Percentiles rank a stretch among this genome's conserved stretches.
Conservation (phyloP, 2,888 invertebrate species). For the Candidula unifasciata region DNA sequence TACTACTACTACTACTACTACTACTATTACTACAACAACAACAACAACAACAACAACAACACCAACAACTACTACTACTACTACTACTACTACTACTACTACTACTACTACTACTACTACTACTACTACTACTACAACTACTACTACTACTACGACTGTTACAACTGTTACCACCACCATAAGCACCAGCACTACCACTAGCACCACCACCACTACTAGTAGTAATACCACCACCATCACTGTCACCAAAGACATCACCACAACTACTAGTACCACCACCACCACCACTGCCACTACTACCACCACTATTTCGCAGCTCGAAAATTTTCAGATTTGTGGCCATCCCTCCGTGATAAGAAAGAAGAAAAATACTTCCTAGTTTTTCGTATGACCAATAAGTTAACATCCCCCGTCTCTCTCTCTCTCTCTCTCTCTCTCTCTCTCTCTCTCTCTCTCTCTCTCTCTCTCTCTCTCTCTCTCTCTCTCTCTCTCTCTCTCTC, state of each 20-base stretch:
- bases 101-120: constrained; percentile 37
- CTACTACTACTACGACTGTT: constrained; percentile 32
- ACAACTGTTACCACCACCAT: constrained; percentile 34
- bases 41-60: no score
- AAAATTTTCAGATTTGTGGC: no score
- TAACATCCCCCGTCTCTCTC: no score
- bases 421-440: no score
- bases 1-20: constrained; percentile 1
- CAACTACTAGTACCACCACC: constrained; percentile 24
- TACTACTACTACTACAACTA: constrained; percentile 39
- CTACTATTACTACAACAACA: constrained; percentile 29
- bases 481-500: no score
- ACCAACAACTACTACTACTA: constrained; percentile 41
- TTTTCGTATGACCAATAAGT: no score
- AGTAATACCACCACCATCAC: constrained; percentile 12
- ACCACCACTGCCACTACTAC: constrained; percentile 22
- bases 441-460: no score
- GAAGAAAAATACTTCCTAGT: no score
- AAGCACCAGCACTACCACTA: not conserved
- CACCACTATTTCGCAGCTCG: not conserved
- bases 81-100: constrained; percentile 33
- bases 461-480: no score
- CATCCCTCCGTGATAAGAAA: no score
- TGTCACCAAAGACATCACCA: constrained; percentile 20
- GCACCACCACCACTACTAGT: constrained; percentile 27